These are phyloP conservation scores for Eupeodes latifasciatus DNA, from an alignment of 2,888 invertebrate genomes.

Conservation along the genomic window DNA sequence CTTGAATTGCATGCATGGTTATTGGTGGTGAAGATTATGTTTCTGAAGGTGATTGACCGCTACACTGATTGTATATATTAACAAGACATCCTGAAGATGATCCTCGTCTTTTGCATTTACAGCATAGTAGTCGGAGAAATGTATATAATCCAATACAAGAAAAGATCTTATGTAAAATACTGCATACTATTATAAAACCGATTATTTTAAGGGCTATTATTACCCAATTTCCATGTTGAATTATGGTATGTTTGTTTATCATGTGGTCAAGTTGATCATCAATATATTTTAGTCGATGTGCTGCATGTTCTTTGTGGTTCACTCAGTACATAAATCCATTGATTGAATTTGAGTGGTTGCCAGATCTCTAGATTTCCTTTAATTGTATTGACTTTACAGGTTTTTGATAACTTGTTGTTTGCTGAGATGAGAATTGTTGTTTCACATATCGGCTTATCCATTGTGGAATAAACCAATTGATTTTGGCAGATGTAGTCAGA, in stretches of 20 bases:
- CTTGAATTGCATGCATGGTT: too few species aligned
- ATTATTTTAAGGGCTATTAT: neutral
- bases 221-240: neutral
- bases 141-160: neutral
- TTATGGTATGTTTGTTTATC: neutral
- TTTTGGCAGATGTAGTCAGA: conserved; percentile 18
- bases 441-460: conserved; percentile 13
- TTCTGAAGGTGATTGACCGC: too few species aligned
- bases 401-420: conserved; percentile 8
- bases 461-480: conserved; percentile 10
- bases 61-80: too few species aligned
- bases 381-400: conserved; percentile 12
- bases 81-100: too few species aligned
- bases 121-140: too few species aligned
- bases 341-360: conserved; percentile 19
- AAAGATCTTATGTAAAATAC: conserved; percentile 1
- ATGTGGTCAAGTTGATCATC: neutral
- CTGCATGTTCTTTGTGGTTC: conserved; percentile 23
- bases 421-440: neutral
- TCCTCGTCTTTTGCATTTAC: too few species aligned
- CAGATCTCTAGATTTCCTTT: conserved; percentile 12
- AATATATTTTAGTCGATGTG: conserved; percentile 10
- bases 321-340: conserved; percentile 26
- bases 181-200: neutral
- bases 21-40: too few species aligned